Base-by-base conservation (phyloP, 2,113 vertebrate genomes). In the Orthonyx spaldingii region DNA sequence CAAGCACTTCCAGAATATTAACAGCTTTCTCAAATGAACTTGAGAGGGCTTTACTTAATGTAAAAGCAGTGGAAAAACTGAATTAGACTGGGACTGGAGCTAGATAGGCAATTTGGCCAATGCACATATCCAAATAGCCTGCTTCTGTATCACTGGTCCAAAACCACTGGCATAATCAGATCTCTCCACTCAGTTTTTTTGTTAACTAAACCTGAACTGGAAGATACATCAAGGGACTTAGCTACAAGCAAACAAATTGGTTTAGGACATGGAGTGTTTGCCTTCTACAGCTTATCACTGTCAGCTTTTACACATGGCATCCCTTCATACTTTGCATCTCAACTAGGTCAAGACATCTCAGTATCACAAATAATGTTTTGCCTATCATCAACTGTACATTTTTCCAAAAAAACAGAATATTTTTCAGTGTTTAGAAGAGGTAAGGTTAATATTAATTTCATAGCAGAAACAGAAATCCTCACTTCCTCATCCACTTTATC, bases 401-500 rank as follows among this genome's bases (percentile, higher is more conserved):
- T 47, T 78, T 20, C 12, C 59, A 90, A 82, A 80, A 68, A 89
- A 87, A 17, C 5, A 26, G 20, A 82, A 88, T 1, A 5, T 10
- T 68, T 77, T 60, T 60, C 37, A 68, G 13, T 33, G 35, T 64
- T 94, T 37, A 82, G 41, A 75, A 89, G 23, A 81, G 7, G 12
- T 15, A 77, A 80, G 39, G 39, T 50, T 78, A 89, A 60, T 16
- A 82, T 41, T 71, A 12, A 79, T 77, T 88, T 86, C 49, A 33
- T 0, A 57, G 50, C 41, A 88, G 44, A 19, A 82, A 72, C 9
- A 90, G 37, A 88, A 83, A 77, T 87, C 77, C 85, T 85, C 33
- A 79, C 88, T 98, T 99, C 99, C 65, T 99, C 99, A 61, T 99
- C 99, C 69, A 99, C 99, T 68, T 98, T 97, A 94, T 99, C 99